Evolutionary conservation across 2,888 invertebrate species (phyloP), one percentile per base, ranked within the genome.

Genomic region (Liodrosophila aerea): DNA sequence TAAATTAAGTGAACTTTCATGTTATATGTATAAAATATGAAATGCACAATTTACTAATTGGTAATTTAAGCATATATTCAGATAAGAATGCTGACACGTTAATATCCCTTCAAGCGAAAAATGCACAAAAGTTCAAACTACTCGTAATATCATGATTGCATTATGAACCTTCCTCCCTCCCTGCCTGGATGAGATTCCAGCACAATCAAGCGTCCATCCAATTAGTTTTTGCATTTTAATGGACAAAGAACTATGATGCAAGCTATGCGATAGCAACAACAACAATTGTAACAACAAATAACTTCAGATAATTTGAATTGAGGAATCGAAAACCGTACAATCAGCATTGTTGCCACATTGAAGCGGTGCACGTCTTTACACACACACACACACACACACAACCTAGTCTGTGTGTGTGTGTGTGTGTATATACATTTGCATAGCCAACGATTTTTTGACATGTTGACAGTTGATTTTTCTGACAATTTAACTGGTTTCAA

Each of bases 401-500:
- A 40, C 7, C 13, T 12, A 2, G 11, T 44, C 16, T 39, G 8
- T 27, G 8, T 43, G 22, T 43, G 22, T 34, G 31, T 44, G 39
- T 58, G 49, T 45, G 30, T 50, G 34, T 54, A 44, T 70, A 57
- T 71, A 61, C 84, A 87, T 81, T 85, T 77, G 80, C 84, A 83
- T 85, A 83, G 75, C 75, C 86, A 77, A 73, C 84, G 84, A 80
- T 84, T 88, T 87, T 87, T 82, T 87, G 87, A 87, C 87, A 87
- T 83, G 89, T 87, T 87, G 87, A 87, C 89, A 87, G 88, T 85
- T 87, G 87, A 87, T 88, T 87, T 88, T 88, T 88, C 87, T 87
- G 87, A 88, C 87, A 87, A 87, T 87, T 87, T 88, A 87, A 88
- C 89, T 88, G 87, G 87, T 86, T 85, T 86, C 88, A 86, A 88